Base-by-base conservation (phyloP, 1,140 invertebrate species). In the Halyomorpha halys region DNA sequence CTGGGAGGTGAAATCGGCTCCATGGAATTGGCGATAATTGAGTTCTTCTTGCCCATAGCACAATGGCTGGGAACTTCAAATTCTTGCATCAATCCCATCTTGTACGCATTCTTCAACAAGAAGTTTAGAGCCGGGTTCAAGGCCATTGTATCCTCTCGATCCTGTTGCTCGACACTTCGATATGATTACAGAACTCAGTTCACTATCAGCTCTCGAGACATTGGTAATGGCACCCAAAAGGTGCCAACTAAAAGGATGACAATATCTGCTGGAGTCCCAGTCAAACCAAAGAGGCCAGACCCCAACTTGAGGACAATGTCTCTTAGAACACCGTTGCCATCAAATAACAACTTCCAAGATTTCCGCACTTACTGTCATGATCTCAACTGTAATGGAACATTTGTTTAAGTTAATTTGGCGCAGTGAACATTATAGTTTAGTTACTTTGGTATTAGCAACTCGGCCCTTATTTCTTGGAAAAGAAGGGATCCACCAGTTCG, bases 61-160 rank as follows among this genome's bases (percentile, higher is more conserved):
- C 83, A 86, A 71, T 86, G 84, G 83, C 73, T 86, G 2, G 83
- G 81, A 0, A 75, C 81, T 2, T 79, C 81, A 47, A 73, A 78
- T 68, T 75, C 75, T 6, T 74, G 75, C 65, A 73, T 80, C 23
- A 78, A 79, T 65, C 72, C 79, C 0, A 69, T 86, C 3, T 77
- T 87, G 14, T 86, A 86, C 72, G 81, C 82, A 30, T 82, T 81
- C 69, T 84, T 84, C 73, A 84, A 83, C 69, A 76, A 79, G 27
- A 85, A 85, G 70, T 86, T 85, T 69, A 72, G 84, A 19, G 76
- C 78, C 53, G 83, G 83, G 4, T 86, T 86, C 72, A 74, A 76
- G 63, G 76, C 78, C 2, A 72, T 76, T 39, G 67, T 74, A 0
- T 72, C 69, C n/a, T 69, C 68, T 3, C 69, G 71, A 15, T 73